Conservation (phyloP, 2,797 vertebrate genomes). For the Acropternis orthonyx region DNA sequence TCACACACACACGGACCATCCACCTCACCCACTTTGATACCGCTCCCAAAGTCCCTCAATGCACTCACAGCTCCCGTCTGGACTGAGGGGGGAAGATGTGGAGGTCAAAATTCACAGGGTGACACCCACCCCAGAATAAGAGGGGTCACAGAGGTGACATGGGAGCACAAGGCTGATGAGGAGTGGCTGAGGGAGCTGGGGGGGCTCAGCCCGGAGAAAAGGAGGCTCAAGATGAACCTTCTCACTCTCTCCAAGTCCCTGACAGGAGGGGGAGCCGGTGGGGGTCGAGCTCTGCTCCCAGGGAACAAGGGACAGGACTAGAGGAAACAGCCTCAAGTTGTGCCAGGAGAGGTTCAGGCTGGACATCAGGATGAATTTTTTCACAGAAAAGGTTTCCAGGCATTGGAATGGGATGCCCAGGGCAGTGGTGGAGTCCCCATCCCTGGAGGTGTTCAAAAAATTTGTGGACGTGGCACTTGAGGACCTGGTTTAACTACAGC, state of each 20-base stretch:
- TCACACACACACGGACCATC: neutral
- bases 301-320: accelerated
- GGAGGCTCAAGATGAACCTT: neutral
- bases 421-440: neutral
- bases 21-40: neutral
- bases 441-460: neutral
- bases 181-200: neutral
- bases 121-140: accelerated
- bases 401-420: neutral
- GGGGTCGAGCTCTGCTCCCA: neutral
- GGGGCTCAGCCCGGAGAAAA: neutral
- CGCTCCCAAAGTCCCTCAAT: accelerated
- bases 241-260: neutral
- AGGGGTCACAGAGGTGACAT: neutral
- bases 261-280: neutral
- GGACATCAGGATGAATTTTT: neutral
- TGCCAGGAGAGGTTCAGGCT: neutral
- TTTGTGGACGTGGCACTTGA: neutral
- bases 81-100: accelerated
- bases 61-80: neutral
- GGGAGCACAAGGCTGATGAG: neutral
- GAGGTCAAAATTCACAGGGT: neutral
- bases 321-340: neutral
- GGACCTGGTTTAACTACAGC: neutral
- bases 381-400: neutral